Evolutionary conservation across 2,888 invertebrate genomes (phyloP), one percentile per base, ranked within the genome.

Genomic region (Anoncus sp.): DNA sequence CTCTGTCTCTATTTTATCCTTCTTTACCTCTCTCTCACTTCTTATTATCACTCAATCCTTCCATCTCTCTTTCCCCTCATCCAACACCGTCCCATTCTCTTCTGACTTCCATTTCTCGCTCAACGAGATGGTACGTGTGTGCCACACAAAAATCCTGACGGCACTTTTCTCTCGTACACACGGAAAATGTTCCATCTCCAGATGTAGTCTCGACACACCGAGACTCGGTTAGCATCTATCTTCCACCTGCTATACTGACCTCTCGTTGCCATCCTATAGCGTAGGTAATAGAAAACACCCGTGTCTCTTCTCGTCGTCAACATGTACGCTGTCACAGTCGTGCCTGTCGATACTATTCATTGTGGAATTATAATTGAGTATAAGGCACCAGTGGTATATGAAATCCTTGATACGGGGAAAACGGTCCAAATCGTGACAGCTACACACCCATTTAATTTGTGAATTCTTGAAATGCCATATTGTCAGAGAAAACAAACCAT

Each of bases 291-390:
- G 85, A 81, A 84, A 85, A 82, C 83, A 83, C 60, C 77, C 60
- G 60, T 47, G 62, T 70, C 45, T 77, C 60, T 18, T 47, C 20
- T 43, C 70, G 57, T 69, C 59, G 47, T 70, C 72, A 67, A 49
- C 74, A 53, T 70, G 45, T 31, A 47, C 47, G 43, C 60, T 60
- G 69, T 55, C 75, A 55, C 62, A 31, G 24, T 24, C 31, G 51
- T 77, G 66, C 63, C 80, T 78, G 85, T 85, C 85, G 82, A 85
- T 85, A 80, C 81, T 80, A 59, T 75, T 72, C 77, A 77, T 79
- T 49, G 71, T 75, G 75, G 85, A 85, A 85, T 85, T 82, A 80
- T 80, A 84, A 81, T 85, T 83, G 80, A 85, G 81, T 72, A 60
- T 55, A 62, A 77, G 27, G 12, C 7, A 24, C 40, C 63, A 6